These are phyloP conservation scores for Dromius quadrimaculatus DNA, from an alignment of 2,888 invertebrate genomes.

Conservation along the genomic window DNA sequence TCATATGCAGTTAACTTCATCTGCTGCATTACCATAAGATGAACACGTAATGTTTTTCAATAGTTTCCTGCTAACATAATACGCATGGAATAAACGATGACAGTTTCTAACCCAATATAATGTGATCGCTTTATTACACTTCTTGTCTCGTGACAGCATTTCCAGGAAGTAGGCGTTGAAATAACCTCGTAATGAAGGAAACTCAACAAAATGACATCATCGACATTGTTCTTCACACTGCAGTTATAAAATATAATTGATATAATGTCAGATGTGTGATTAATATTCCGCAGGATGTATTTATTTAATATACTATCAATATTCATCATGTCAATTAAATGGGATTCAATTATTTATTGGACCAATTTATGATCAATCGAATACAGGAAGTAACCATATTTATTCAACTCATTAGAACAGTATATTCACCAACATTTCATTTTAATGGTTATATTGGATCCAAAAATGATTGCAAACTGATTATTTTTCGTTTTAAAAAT, in stretches of 20 bases:
- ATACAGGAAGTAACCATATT: slow-evolving; percentile 23
- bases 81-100: slow-evolving; percentile 13
- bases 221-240: slow-evolving; percentile 12
- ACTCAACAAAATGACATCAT: slow-evolving; percentile 24
- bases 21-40: no score
- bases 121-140: slow-evolving; percentile 9
- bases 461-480: no score
- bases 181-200: slow-evolving; percentile 11
- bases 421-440: slow-evolving; percentile 9
- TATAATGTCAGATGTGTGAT: not conserved
- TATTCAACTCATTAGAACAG: slow-evolving; percentile 7
- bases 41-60: no score
- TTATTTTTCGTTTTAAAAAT: no score
- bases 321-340: slow-evolving; percentile 36
- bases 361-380: slow-evolving; percentile 26
- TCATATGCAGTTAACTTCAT: no score
- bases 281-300: not conserved
- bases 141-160: not conserved
- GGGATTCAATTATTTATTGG: slow-evolving; percentile 32
- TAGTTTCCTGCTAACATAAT: no score
- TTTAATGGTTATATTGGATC: slow-evolving; percentile 24
- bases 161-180: slow-evolving; percentile 26
- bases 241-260: not conserved
- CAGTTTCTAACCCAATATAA: slow-evolving; percentile 27
- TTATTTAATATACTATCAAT: slow-evolving; percentile 33